Base-by-base conservation (phyloP, 2,888 invertebrate species). In the Pyrrhosoma nymphula region DNA sequence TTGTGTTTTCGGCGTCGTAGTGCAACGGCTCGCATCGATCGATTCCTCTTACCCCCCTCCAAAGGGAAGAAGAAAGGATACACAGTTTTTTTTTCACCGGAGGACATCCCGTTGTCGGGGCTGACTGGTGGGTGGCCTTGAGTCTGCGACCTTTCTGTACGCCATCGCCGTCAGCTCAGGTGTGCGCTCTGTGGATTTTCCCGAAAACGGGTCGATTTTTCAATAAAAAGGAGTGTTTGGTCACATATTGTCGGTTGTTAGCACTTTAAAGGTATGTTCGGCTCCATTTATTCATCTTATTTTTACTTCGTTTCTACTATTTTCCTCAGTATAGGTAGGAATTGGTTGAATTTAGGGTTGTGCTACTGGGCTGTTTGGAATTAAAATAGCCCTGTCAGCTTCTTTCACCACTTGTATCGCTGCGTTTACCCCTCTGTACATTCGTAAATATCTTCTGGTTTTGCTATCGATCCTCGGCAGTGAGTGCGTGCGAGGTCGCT, bases 11-110 rank as follows among this genome's bases (percentile, higher is more conserved):
- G 91, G 63, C 91, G 91, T 63, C 39, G 63, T 69, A 93, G 93
- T 93, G 93, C 93, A 93, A 56, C 63, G 93, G 93, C 63, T 93
- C 30, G 35, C 93, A 93, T 69, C 93, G 93, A 93, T 93, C 93
- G 93, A n/a, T 63, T 63, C 39, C 63, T 69, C 47, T 35, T 63
- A 10, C 60, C 69, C 20, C 20, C 60, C 60, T 20, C 60, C 60
- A 20, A 60, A 20, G 8, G 47, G 35, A 26, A 63, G 69, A 39
- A 18, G 55, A 89, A 39, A 16, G 60, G 63, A 47, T 63, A 69
- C 26, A 69, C 63, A 39, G 35, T 26, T 39, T 63, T 93, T 39
- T 93, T 39, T 93, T 26, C 35, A 26, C 26, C 26, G 20, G 35
- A n/a, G 93, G 60, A 69, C 60, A 93, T 93, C 93, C 93, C 69